These are phyloP conservation scores for Trichogramma pretiosum DNA, from an alignment of 1,140 invertebrate genomes.

Conservation along the genomic window DNA sequence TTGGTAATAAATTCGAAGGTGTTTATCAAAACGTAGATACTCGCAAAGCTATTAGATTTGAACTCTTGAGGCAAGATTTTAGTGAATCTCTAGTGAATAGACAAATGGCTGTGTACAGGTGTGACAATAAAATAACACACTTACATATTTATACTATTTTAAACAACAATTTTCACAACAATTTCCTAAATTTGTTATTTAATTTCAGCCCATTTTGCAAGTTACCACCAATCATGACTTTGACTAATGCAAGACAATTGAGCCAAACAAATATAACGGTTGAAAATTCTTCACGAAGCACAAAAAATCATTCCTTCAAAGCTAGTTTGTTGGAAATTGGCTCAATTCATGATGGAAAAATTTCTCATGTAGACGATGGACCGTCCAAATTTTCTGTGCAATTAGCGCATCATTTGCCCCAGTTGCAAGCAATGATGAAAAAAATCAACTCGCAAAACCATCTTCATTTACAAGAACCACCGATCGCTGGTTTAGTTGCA, in stretches of 20 bases:
- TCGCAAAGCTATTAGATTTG: constrained; percentile 25
- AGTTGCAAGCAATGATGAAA: constrained; percentile 56
- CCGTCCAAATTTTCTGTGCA: constrained; percentile 66
- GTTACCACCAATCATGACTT: not conserved
- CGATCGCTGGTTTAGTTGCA: constrained; percentile 61
- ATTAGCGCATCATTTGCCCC: constrained; percentile 47
- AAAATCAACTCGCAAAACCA: constrained; percentile 49
- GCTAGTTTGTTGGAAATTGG: constrained; percentile 50
- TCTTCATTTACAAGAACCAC: constrained; percentile 51
- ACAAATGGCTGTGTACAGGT: constrained; percentile 23
- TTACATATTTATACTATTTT: not conserved
- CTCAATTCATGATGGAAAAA: constrained; percentile 55
- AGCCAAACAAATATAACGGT: not conserved
- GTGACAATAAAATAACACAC: not conserved
- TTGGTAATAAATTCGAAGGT: constrained; percentile 45
- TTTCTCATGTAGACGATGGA: constrained; percentile 68
- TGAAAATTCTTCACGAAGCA: constrained; percentile 8
- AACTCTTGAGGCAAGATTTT: constrained; percentile 30
- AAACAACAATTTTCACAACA: not conserved
- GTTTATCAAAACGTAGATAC: constrained; percentile 32
- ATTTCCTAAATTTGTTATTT: not conserved
- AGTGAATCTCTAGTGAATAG: constrained; percentile 23
- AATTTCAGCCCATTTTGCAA: too few relatives aligned
- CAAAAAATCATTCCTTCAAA: constrained; percentile 44
- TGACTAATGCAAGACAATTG: too few relatives aligned